Evolutionary conservation across 2,113 vertebrate genomes (phyloP).

Genomic region (Nannospalax galili): DNA sequence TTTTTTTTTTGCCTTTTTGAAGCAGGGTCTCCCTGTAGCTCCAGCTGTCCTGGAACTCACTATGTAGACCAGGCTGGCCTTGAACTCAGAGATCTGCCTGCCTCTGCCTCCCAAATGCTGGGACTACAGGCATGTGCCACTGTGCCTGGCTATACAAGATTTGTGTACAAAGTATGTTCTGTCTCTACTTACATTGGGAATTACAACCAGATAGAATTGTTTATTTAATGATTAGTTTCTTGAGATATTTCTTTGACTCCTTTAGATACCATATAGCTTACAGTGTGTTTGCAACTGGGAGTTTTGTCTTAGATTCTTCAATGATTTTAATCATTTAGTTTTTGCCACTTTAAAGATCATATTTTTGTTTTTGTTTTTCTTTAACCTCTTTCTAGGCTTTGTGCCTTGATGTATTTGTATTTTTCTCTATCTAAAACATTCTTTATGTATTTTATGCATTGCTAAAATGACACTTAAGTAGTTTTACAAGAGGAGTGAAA

Average conservation of each 20-base stretch:
- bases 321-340: slow-evolving; percentile 29
- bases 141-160: too few relatives aligned
- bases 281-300: not conserved
- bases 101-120: too few relatives aligned
- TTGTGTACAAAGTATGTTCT: not conserved
- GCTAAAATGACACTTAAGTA: slow-evolving; percentile 37
- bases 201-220: slow-evolving; percentile 42
- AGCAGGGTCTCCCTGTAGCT: too few relatives aligned
- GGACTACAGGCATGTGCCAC: too few relatives aligned
- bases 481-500: not conserved
- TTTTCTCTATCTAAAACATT: slow-evolving; percentile 55
- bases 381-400: slow-evolving; percentile 19
- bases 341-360: slow-evolving; percentile 44
- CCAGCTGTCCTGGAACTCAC: too few relatives aligned
- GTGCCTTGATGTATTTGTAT: slow-evolving; percentile 23
- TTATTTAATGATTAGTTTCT: slow-evolving; percentile 49
- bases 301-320: slow-evolving; percentile 48
- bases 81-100: too few relatives aligned
- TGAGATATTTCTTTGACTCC: slow-evolving; percentile 37
- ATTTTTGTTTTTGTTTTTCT: not conserved
- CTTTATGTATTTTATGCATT: slow-evolving; percentile 33
- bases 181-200: not conserved
- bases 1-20: too few relatives aligned
- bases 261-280: not conserved
- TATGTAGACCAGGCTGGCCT: too few relatives aligned